phyloP scores from a whole-genome alignment of 2,888 invertebrate genomes.

The Drosophila buzzatii region DNA sequence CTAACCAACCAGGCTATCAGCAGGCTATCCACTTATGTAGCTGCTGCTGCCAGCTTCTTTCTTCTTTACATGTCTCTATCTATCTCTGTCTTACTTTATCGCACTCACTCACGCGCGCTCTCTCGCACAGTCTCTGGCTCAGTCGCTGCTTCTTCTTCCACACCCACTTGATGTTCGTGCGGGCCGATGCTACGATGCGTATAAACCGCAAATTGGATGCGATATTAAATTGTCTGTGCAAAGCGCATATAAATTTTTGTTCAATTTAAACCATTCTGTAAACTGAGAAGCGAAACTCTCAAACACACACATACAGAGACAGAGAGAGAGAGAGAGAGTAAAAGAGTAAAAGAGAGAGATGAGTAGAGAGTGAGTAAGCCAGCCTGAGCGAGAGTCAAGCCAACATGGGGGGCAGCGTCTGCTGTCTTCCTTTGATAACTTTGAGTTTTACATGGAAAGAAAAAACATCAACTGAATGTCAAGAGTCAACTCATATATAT shows the following conservation, averaged over 20 bases:
- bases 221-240: constrained; percentile 85
- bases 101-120: neutral
- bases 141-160: neutral
- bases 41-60: neutral
- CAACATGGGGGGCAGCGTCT: neutral
- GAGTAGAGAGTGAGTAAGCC: neutral
- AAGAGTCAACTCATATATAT: neutral
- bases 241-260: constrained; percentile 83
- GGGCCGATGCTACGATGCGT: constrained; percentile 71
- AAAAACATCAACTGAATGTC: neutral
- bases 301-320: constrained; percentile 5
- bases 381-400: neutral
- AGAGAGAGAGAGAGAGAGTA: neutral
- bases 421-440: constrained; percentile 5
- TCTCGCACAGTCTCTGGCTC: too few species aligned
- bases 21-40: constrained; percentile 47
- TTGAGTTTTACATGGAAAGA: constrained; percentile 32
- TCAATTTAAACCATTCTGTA: constrained; percentile 82
- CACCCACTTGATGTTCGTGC: constrained; percentile 8
- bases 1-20: constrained; percentile 44
- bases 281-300: constrained; percentile 42
- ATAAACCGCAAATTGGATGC: constrained; percentile 85
- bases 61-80: neutral
- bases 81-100: neutral
- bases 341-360: neutral